Base-by-base conservation (phyloP, 2,888 invertebrate genomes). In the Drosophila siamana region DNA sequence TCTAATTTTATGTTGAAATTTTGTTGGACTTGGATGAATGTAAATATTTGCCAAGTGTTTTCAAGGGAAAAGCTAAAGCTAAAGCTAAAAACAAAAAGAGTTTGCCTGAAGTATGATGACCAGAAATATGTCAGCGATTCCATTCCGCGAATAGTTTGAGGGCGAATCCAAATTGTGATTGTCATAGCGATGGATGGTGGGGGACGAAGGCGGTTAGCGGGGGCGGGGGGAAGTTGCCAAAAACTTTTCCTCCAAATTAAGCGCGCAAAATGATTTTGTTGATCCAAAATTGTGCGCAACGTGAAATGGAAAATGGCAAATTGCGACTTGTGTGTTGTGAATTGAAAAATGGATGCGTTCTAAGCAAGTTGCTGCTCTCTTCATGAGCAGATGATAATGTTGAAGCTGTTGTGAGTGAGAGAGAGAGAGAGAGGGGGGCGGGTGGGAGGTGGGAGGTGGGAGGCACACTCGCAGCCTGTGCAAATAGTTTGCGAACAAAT, bases 401-500 rank as follows among this genome's bases (percentile, higher is more conserved):
- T 47, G 48, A n/a, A 9, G 16, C 33, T 19, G 16, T 9, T 6
- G 19, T 2, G 5, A n/a, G n/a, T n/a, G n/a, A n/a, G n/a, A n/a
- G n/a, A 19, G 36, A 2, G 40, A 3, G 11, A 26, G 24, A 9
- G n/a, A 38, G 22, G 44, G 8, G 7, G 8, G 16, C 6, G 8
- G 24, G 11, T 15, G 36, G 8, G 30, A 5, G 4, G 4, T 19
- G 19, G 19, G 19, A 19, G 3, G 3, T 19, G 19, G 19, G 19
- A 3, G 30, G 4, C 11, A 9, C 19, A 7, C 26, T 47, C 11
- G 61, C 50, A 71, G 40, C 64, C 47, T 46, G 46, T 51, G 63
- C 66, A 74, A 69, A 66, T 71, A 77, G 64, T 62, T 77, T 64
- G 61, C 63, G 65, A 76, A 75, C 71, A 83, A 76, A 72, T 76